These are phyloP conservation scores for Xestia c-nigrum DNA, from an alignment of 2,888 invertebrate species.

Conservation along the genomic window DNA sequence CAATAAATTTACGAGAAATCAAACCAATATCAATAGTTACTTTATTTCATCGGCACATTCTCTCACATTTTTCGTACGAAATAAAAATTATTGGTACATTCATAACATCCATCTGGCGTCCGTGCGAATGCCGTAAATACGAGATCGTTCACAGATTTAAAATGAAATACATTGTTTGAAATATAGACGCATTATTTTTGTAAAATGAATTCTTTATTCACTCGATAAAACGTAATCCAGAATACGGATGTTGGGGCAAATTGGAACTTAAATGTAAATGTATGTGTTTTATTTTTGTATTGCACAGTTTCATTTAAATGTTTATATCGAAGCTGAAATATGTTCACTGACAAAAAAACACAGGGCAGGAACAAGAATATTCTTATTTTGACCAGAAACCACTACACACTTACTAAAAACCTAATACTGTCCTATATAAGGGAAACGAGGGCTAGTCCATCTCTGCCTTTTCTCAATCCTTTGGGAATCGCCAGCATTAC, in stretches of 20 bases:
- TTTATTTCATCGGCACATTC: conserved; percentile 37
- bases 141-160: conserved; percentile 65
- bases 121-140: conserved; percentile 67
- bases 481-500: conserved; percentile 36
- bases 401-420: too few relatives aligned
- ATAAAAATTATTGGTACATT: conserved; percentile 77
- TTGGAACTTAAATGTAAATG: conserved; percentile 20
- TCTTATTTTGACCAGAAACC: not conserved
- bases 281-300: conserved; percentile 8
- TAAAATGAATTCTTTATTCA: conserved; percentile 53
- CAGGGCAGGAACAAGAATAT: not conserved
- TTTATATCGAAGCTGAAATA: not conserved
- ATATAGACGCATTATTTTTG: conserved; percentile 58
- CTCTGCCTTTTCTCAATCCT: conserved; percentile 11
- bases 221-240: conserved; percentile 42
- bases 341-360: not conserved
- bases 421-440: not conserved
- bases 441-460: not conserved
- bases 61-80: conserved; percentile 52
- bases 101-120: conserved; percentile 74
- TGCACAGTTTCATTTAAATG: not conserved
- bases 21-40: conserved; percentile 36
- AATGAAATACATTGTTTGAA: conserved; percentile 68
- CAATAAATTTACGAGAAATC: conserved; percentile 6
- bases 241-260: conserved; percentile 14